Percentiles rank a stretch among this genome's conserved stretches.
These are phyloP conservation scores for Synanthedon tipuliformis DNA, from an alignment of 2,888 invertebrate species.

Conservation along the genomic window DNA sequence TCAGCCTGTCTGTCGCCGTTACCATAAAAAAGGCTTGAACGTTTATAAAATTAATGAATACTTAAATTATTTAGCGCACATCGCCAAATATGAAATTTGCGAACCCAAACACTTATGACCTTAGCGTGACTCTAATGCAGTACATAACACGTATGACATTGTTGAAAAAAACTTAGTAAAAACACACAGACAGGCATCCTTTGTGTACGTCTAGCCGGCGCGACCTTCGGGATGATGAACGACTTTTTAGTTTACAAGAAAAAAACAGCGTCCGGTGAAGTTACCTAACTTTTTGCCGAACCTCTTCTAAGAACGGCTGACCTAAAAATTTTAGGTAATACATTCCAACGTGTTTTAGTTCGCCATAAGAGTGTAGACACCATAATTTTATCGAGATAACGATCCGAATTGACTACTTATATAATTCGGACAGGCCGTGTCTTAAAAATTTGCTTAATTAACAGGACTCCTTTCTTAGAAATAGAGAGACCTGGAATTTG, in stretches of 20 bases:
- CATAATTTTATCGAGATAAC: slow-evolving; percentile 57
- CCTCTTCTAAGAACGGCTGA: slow-evolving; percentile 46
- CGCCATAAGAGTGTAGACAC: slow-evolving; percentile 46
- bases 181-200: slow-evolving; percentile 59
- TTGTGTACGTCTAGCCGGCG: slow-evolving; percentile 58
- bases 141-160: slow-evolving; percentile 59
- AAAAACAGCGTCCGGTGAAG: slow-evolving; percentile 60
- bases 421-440: slow-evolving; percentile 8
- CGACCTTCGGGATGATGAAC: slow-evolving; percentile 62
- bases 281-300: slow-evolving; percentile 62
- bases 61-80: background rate
- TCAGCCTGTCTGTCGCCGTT: too few relatives aligned
- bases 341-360: slow-evolving; percentile 45
- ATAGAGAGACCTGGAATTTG: slow-evolving; percentile 1
- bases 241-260: slow-evolving; percentile 50
- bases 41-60: too few relatives aligned
- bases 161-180: slow-evolving; percentile 52
- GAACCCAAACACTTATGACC: slow-evolving; percentile 49
- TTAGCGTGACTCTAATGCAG: slow-evolving; percentile 48
- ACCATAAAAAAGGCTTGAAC: too few relatives aligned
- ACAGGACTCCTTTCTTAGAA: slow-evolving; percentile 30
- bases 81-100: slow-evolving; percentile 49
- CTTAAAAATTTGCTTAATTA: slow-evolving; percentile 26
- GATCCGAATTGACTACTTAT: slow-evolving; percentile 29
- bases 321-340: slow-evolving; percentile 45